Percentiles rank a stretch among this genome's conserved stretches.
These are phyloP conservation scores for Diphyllodes magnificus DNA, from an alignment of 2,113 vertebrate genomes.

Conservation along the genomic window DNA sequence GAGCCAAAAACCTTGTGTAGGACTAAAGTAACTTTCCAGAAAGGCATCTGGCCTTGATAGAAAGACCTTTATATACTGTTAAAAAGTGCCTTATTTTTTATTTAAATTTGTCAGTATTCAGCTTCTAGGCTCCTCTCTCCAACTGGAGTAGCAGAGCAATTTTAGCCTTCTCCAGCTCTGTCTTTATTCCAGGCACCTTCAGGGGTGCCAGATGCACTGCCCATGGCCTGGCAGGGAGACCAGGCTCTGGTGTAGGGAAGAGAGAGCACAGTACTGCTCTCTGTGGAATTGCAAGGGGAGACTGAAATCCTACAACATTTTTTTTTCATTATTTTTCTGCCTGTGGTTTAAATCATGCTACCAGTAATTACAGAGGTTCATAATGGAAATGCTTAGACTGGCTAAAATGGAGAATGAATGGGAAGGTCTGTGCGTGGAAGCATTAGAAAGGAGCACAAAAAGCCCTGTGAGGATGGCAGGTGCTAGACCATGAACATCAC, in stretches of 20 bases:
- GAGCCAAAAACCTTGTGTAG: constrained; percentile 35
- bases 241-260: neutral
- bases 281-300: neutral
- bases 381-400: neutral
- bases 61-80: constrained; percentile 3
- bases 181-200: neutral
- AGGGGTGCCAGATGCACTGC: neutral
- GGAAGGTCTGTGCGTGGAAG: neutral
- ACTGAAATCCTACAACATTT: neutral
- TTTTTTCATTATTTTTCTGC: neutral
- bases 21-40: constrained; percentile 36
- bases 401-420: neutral
- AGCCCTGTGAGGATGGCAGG: neutral
- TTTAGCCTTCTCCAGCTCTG: neutral
- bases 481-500: neutral
- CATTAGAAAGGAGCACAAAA: neutral
- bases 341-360: neutral
- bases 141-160: neutral
- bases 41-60: constrained; percentile 22
- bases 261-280: neutral
- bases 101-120: constrained; percentile 1
- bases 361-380: neutral
- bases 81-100: neutral
- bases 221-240: neutral
- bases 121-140: neutral